Percentiles rank a stretch among this genome's conserved stretches.
phyloP scores from a whole-genome alignment of 2,113 vertebrate genomes.

The Rhinopomastus cyanomelas region DNA sequence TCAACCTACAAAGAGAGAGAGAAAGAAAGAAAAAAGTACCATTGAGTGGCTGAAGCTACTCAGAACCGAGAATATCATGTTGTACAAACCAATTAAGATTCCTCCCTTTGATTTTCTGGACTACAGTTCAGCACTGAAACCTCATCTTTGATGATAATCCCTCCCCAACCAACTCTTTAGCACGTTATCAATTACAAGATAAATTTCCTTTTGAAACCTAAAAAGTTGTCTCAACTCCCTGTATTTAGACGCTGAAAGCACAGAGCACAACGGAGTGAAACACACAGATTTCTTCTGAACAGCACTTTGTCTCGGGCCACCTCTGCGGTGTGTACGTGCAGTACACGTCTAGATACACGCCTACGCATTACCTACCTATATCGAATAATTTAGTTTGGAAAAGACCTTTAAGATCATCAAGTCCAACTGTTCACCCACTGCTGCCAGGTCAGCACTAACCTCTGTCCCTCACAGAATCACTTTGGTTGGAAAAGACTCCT shows the following conservation, averaged over 20 bases:
- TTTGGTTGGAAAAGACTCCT: too few relatives aligned
- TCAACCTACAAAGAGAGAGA: conserved; percentile 70
- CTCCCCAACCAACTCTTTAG: background rate
- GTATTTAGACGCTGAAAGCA: background rate
- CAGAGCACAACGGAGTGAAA: background rate
- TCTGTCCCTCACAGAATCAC: too few relatives aligned
- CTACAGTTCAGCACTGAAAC: background rate
- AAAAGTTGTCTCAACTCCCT: background rate
- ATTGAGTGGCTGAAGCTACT: conserved; percentile 39
- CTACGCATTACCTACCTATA: background rate
- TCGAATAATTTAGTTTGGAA: too few relatives aligned
- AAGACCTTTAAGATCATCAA: too few relatives aligned
- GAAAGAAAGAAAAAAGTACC: background rate
- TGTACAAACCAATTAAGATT: conserved; percentile 47
- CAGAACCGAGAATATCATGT: conserved; percentile 6
- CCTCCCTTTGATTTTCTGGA: conserved; percentile 29
- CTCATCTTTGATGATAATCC: conserved; percentile 26
- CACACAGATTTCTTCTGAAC: background rate
- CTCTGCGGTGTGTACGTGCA: background rate
- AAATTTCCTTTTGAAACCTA: background rate
- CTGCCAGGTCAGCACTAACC: too few relatives aligned
- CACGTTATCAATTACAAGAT: background rate
- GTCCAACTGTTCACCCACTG: too few relatives aligned
- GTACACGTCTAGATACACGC: background rate
- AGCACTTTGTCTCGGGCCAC: background rate